Percentiles rank a stretch among this genome's conserved stretches.
phyloP scores from a whole-genome alignment of 37 sponge, comb jelly and placozoan species.

The Agelas oroides region DNA sequence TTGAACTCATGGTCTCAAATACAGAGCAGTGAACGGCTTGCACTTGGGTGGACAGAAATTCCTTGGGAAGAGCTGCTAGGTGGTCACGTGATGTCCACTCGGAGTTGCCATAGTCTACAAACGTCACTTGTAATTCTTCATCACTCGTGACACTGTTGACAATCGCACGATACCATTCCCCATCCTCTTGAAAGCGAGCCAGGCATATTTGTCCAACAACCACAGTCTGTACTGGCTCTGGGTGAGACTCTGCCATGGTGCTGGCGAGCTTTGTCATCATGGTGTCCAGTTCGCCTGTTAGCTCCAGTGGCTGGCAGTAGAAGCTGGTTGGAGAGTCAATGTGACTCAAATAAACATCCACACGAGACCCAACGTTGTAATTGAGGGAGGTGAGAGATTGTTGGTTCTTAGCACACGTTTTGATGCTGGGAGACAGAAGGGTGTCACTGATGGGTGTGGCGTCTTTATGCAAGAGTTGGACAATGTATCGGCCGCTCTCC shows the following conservation, averaged over 20 bases:
- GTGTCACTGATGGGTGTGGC: constrained; percentile 1
- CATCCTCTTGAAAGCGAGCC: constrained; percentile 62
- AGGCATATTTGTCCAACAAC: constrained; percentile 53
- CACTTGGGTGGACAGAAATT: constrained; percentile 53
- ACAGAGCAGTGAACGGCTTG: constrained; percentile 82
- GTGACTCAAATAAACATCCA: constrained; percentile 63
- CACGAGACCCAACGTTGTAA: constrained; percentile 8
- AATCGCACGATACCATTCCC: constrained; percentile 80
- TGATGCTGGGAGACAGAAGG: background rate
- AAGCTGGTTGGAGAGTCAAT: constrained; percentile 68
- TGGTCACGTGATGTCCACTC: constrained; percentile 29
- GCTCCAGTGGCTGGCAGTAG: constrained; percentile 79
- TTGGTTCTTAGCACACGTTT: too few species aligned
- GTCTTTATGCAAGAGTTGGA: constrained; percentile 41
- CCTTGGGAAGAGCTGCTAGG: constrained; percentile 38
- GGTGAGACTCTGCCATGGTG: constrained; percentile 1
- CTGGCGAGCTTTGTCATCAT: constrained; percentile 53
- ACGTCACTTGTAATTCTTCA: constrained; percentile 32
- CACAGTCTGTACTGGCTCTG: background rate
- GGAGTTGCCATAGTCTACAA: constrained; percentile 86
- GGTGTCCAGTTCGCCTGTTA: constrained; percentile 65
- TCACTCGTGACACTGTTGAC: constrained; percentile 42
- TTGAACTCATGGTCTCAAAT: background rate
- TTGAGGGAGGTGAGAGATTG: constrained; percentile 16
- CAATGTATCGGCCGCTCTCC: constrained; percentile 37